Evolutionary conservation across 2,888 invertebrate genomes (phyloP), one percentile per base, ranked within the genome.

Genomic region (Clepsis dumicolana): DNA sequence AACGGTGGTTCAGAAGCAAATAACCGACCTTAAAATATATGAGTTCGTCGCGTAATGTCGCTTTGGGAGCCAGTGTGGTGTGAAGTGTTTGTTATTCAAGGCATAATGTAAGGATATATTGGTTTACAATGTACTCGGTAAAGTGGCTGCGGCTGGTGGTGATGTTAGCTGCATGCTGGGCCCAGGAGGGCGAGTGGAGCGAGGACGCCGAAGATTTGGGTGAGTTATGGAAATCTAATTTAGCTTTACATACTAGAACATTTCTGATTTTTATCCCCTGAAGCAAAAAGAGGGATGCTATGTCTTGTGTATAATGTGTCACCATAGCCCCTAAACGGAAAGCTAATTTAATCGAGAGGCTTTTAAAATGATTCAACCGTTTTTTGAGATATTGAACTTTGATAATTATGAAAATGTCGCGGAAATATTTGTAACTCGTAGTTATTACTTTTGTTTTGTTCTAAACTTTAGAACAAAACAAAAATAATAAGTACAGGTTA

Each of bases 121-220:
- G 70, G 56, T 72, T 77, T 71, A 86, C 74, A 77, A 92, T 92
- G 93, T 90, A 89, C 76, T 85, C 87, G 70, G 89, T 91, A 74
- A 89, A 90, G 88, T 91, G 91, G 89, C 75, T 90, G 69, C 84
- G 84, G 77, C 73, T 93, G 77, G 67, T 91, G 71, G 85, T 93
- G 81, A 86, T 92, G 85, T 83, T 93, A 73, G 89, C 90, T 29
- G 91, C 89, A 21, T 89, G 91, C 81, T 91, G 91, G 86, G 93
- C 93, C 54, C 92, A 93, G 75, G 93, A 93, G 66, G 92, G 92
- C 25, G 93, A 93, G 77, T 93, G 93, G 93, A 93, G 91, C 57
- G 93, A 93, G 72, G 93, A 93, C 71, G 93, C 93, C 12, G 93
- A 93, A 74, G 93, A 93, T 62, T 79, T 93, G 60, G 93, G 93